Base-by-base conservation (phyloP, 2,797 vertebrate species). In the Eupleurogrammus muticus region DNA sequence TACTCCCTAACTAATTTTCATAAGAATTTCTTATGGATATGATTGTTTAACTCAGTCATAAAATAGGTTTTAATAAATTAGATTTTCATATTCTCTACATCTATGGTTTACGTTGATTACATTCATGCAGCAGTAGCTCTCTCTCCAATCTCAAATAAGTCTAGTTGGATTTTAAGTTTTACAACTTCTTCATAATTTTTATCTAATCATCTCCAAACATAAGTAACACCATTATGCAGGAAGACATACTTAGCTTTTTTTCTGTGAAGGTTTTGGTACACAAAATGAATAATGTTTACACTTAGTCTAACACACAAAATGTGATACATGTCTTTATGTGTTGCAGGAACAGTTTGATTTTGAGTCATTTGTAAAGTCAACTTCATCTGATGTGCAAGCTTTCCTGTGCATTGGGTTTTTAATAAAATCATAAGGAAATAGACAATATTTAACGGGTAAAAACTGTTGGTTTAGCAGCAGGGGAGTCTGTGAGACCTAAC, bases 251-350 rank as follows among this genome's bases (percentile, higher is more conserved):
- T 3, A 3, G 13, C 36, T 11, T 40, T 16, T 42, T 1, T 14
- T 40, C 16, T 42, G 38, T 38, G 36, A 38, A 38, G 11, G 12
- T 14, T 42, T 42, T 42, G 14, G 12, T 42, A 42, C 14, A 42
- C 14, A 42, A 42, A 14, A 16, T 0, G 14, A 42, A 16, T 16
- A 14, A 5, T 42, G 9, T 50, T 46, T 24, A 47, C 46, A n/a
- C 35, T 57, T 28, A 47, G 16, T 2, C 47, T 4, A 49, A 17
- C 13, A 32, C 10, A 21, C n/a, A 50, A 60, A 40, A 62, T 38
- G 28, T 52, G 11, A 73, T 49, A 63, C 9, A 19, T 66, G 46
- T 73, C 52, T 44, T 46, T 75, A 60, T 73, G 66, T 72, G 56
- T 38, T 13, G 36, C 36, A 12, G 4, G 11, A 4, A 11, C 11